A percentile compares a stretch with the other conserved stretches of the same genome.
Conservation (phyloP, 1,140 invertebrate species). For the Latrodectus geometricus region DNA sequence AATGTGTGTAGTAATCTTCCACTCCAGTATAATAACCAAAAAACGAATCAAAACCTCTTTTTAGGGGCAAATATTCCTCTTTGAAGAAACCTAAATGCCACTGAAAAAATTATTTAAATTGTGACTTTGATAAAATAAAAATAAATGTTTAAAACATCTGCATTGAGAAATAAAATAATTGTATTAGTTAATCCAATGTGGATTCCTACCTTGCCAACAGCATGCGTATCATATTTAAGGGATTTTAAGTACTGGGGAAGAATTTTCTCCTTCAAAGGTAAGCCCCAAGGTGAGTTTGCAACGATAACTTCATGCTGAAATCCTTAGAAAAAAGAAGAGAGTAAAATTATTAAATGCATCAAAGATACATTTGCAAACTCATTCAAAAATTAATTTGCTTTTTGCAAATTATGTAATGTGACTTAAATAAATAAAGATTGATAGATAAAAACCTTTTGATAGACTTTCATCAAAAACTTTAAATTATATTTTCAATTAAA, state of each 20-base stretch:
- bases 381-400: too few species aligned
- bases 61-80: slow-evolving; percentile 79
- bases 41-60: slow-evolving; percentile 84
- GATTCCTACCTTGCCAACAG: slow-evolving; percentile 53
- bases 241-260: slow-evolving; percentile 80
- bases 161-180: not conserved
- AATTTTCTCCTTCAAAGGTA: slow-evolving; percentile 79
- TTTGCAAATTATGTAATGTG: too few species aligned
- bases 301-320: slow-evolving; percentile 83
- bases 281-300: slow-evolving; percentile 79
- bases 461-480: too few species aligned
- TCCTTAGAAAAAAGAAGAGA: slow-evolving; percentile 70
- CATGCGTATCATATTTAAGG: slow-evolving; percentile 54
- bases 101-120: slow-evolving; percentile 50
- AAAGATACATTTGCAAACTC: too few species aligned
- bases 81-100: slow-evolving; percentile 85
- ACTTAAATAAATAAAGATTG: too few species aligned
- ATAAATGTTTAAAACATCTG: not conserved
- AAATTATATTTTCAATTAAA: too few species aligned
- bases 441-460: too few species aligned
- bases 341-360: too few species aligned
- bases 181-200: not conserved
- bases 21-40: slow-evolving; percentile 86
- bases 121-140: not conserved
- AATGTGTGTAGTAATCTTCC: slow-evolving; percentile 85